A percentile compares a stretch with the other conserved stretches of the same genome.
These are phyloP conservation scores for Acrossocheilus wenchowensis DNA, from an alignment of 2,797 vertebrate genomes.

Conservation along the genomic window DNA sequence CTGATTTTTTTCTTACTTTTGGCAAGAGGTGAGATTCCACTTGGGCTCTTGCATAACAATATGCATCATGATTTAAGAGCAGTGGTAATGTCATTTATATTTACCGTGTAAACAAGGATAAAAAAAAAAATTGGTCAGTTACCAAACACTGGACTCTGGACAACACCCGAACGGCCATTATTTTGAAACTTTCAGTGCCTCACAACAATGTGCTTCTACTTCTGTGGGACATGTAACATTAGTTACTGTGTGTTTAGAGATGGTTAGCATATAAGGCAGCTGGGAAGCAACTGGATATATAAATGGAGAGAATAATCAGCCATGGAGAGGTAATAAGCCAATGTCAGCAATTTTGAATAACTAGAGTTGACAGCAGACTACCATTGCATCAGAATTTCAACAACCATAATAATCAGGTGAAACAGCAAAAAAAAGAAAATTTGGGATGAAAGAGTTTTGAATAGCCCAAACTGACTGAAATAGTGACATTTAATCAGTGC, in stretches of 20 bases:
- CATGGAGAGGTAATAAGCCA: background rate
- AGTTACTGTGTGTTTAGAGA: background rate
- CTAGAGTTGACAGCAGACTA: background rate
- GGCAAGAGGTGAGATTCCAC: slow-evolving; percentile 25
- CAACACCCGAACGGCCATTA: background rate
- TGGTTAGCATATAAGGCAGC: background rate
- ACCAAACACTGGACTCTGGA: slow-evolving; percentile 4
- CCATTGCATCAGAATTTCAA: background rate
- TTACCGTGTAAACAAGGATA: slow-evolving; percentile 15
- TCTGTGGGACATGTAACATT: background rate
- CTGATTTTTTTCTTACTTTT: slow-evolving; percentile 14
- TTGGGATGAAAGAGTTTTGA: background rate
- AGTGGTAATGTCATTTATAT: slow-evolving; percentile 46
- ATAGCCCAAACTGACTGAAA: background rate
- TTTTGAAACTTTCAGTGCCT: background rate
- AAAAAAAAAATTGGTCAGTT: slow-evolving; percentile 12
- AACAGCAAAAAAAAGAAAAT: too few species aligned
- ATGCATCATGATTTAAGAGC: slow-evolving; percentile 60
- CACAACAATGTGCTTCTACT: background rate
- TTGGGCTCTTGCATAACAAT: slow-evolving; percentile 53
- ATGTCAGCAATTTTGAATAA: background rate
- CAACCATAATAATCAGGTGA: background rate
- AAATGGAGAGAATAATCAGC: background rate
- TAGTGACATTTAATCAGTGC: background rate
- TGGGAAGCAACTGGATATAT: background rate